These are phyloP conservation scores for Luehdorfia chinensis DNA, from an alignment of 1,140 invertebrate species.

Conservation along the genomic window DNA sequence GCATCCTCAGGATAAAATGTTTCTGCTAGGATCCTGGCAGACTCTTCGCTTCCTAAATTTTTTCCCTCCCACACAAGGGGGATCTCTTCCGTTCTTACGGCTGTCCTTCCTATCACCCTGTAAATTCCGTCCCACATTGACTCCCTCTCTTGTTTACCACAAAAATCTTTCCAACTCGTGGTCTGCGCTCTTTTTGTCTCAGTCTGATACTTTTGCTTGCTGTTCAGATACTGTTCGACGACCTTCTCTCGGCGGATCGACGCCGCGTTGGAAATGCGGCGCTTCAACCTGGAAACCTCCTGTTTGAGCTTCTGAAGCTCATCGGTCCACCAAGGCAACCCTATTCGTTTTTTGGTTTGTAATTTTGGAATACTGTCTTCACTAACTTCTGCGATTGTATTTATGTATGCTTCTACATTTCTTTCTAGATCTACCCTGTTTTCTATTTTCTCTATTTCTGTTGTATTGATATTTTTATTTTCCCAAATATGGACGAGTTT, in stretches of 20 bases:
- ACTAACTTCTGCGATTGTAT: background rate
- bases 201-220: background rate
- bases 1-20: background rate
- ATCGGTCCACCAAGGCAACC: background rate
- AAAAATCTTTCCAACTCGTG: background rate
- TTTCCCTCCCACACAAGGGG: background rate
- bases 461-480: background rate
- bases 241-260: background rate
- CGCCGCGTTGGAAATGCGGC: background rate
- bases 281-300: background rate
- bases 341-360: background rate
- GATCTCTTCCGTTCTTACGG: background rate
- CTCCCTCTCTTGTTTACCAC: background rate
- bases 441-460: background rate
- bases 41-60: background rate
- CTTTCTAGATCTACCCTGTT: background rate
- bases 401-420: background rate
- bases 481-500: background rate
- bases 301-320: background rate
- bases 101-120: background rate
- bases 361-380: background rate
- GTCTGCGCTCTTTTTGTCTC: background rate
- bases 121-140: background rate
- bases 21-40: slow-evolving; percentile 11
- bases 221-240: background rate